Conservation (phyloP, 2,888 invertebrate species). For the Thecocarcelia acutangulata region DNA sequence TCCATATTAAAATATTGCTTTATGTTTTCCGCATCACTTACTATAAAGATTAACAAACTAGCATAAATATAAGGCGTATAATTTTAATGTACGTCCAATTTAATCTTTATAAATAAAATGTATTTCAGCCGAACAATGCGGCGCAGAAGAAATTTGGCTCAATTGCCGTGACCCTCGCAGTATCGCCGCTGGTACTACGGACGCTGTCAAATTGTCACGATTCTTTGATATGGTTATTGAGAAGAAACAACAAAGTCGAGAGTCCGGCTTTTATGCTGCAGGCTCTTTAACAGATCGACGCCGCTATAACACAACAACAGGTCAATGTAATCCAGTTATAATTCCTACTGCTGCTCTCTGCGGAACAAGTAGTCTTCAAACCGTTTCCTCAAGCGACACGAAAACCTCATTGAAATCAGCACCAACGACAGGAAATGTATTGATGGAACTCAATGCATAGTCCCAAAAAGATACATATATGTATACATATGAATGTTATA, state of each 20-base stretch:
- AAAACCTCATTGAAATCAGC: slow-evolving; percentile 16
- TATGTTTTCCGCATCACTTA: too few species aligned
- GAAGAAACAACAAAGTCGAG: slow-evolving; percentile 76
- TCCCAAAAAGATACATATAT: slow-evolving; percentile 37
- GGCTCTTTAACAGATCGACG: slow-evolving; percentile 56
- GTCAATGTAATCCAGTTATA: slow-evolving; percentile 20
- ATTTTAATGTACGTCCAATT: too few species aligned
- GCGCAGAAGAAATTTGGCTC: slow-evolving; percentile 95
- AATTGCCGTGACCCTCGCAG: slow-evolving; percentile 89
- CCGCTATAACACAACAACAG: slow-evolving; percentile 56
- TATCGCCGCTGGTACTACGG: slow-evolving; percentile 96
- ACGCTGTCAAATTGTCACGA: slow-evolving; percentile 94
- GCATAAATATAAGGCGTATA: too few species aligned
- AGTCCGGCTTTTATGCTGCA: slow-evolving; percentile 70
- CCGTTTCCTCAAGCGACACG: background rate
- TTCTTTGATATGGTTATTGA: slow-evolving; percentile 93
- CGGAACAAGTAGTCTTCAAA: background rate
- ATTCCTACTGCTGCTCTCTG: slow-evolving; percentile 27
- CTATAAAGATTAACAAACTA: too few species aligned
- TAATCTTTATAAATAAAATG: background rate
- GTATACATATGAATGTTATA: background rate
- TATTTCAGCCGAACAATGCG: slow-evolving; percentile 91
- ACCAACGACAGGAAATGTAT: slow-evolving; percentile 40
- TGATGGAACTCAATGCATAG: slow-evolving; percentile 49
- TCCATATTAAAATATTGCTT: too few species aligned